A percentile compares a stretch with the other conserved stretches of the same genome.
phyloP scores from a whole-genome alignment of 2,888 invertebrate species.

The Cephus rjabovi region DNA sequence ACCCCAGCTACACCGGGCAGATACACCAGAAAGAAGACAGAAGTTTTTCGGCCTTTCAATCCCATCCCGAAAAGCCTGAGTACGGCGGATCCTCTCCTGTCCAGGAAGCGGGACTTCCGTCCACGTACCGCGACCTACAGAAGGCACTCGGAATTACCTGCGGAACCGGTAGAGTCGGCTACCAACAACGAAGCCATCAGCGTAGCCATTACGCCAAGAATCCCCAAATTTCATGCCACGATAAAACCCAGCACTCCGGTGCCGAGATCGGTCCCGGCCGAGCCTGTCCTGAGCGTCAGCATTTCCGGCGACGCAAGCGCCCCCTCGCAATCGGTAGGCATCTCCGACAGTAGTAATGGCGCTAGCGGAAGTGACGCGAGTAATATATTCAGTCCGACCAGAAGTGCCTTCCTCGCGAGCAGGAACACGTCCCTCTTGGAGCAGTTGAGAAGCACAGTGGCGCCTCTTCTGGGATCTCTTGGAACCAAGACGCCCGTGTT shows the following conservation, averaged over 20 bases:
- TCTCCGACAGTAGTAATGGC: constrained; percentile 34
- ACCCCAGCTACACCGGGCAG: constrained; percentile 28
- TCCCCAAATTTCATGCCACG: constrained; percentile 37
- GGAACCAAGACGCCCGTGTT: constrained; percentile 57
- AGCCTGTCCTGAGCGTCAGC: constrained; percentile 44
- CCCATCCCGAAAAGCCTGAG: not conserved
- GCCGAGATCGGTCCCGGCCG: constrained; percentile 49
- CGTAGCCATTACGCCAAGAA: constrained; percentile 55
- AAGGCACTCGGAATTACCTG: constrained; percentile 53
- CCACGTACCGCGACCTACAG: constrained; percentile 60
- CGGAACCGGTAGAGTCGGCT: constrained; percentile 27
- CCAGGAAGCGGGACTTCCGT: constrained; percentile 41
- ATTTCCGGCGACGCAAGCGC: constrained; percentile 33
- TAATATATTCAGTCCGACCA: constrained; percentile 60
- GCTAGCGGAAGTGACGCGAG: constrained; percentile 32
- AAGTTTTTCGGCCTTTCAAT: constrained; percentile 29
- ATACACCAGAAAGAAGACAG: constrained; percentile 39
- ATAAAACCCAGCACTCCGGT: constrained; percentile 25
- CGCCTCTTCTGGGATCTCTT: constrained; percentile 56
- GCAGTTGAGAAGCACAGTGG: constrained; percentile 61
- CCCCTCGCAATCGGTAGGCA: constrained; percentile 18
- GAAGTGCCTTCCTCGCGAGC: constrained; percentile 42
- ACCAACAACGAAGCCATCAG: constrained; percentile 24
- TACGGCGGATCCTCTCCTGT: not conserved
- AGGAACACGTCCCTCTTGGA: constrained; percentile 54